Conservation (phyloP, 1,140 invertebrate species). For the Rhynchophorus ferrugineus region DNA sequence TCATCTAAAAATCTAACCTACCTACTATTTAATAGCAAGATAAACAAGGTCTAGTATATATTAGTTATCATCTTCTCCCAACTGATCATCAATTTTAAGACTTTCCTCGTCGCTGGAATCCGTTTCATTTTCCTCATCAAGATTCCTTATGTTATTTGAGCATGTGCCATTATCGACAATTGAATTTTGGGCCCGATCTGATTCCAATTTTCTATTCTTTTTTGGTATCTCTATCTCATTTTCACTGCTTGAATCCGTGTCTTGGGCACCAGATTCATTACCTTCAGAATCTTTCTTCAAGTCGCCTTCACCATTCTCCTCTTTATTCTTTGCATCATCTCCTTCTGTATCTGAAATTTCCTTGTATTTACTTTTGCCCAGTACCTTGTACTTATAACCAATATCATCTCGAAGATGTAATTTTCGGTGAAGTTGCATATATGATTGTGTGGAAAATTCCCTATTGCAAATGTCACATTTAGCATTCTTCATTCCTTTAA, state of each 20-base stretch:
- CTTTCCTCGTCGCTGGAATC: slow-evolving; percentile 4
- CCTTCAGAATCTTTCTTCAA: slow-evolving; percentile 10
- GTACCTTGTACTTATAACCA: slow-evolving; percentile 35
- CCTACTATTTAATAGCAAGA: no score
- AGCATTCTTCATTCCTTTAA: slow-evolving; percentile 38
- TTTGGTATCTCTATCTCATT: slow-evolving; percentile 5
- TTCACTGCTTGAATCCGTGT: slow-evolving; percentile 14
- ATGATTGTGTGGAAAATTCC: slow-evolving; percentile 35
- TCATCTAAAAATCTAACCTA: no score
- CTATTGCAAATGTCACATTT: slow-evolving; percentile 37
- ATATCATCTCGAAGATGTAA: slow-evolving; percentile 32
- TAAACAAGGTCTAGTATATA: no score
- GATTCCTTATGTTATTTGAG: neutral
- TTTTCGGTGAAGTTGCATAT: slow-evolving; percentile 35
- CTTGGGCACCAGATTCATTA: slow-evolving; percentile 17
- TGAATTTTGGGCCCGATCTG: no score
- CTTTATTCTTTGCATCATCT: slow-evolving; percentile 10
- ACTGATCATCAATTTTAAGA: slow-evolving; percentile 8
- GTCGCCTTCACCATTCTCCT: slow-evolving; percentile 15
- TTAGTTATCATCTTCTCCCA: slow-evolving; percentile 12
- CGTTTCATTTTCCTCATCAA: neutral
- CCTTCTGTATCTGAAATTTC: slow-evolving; percentile 11
- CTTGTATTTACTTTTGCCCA: slow-evolving; percentile 29
- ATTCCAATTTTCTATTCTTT: slow-evolving; percentile 12
- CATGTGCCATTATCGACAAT: neutral